Evolutionary conservation across 2,888 invertebrate genomes (phyloP).

Genomic region (Dinocampus coccinellae): DNA sequence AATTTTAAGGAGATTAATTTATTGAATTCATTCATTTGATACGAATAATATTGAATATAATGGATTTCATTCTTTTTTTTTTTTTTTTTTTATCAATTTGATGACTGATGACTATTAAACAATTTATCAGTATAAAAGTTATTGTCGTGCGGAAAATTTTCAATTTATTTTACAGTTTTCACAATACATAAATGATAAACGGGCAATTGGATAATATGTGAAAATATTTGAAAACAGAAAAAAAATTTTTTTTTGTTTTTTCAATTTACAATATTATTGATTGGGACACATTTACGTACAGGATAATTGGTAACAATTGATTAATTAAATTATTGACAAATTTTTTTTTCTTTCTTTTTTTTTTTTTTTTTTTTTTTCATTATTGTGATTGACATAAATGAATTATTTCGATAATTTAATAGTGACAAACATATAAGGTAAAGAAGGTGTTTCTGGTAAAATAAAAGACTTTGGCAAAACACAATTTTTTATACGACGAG

Average conservation of each 20-base stretch:
- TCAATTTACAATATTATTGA: too few relatives aligned
- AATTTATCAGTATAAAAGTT: background rate
- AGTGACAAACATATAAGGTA: background rate
- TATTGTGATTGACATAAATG: too few relatives aligned
- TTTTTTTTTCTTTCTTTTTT: too few relatives aligned
- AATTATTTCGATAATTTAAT: background rate
- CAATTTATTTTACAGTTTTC: background rate
- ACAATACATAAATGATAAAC: background rate
- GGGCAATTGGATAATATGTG: background rate
- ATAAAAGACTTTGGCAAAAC: conserved; percentile 2
- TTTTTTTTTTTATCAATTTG: background rate
- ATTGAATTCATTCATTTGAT: background rate
- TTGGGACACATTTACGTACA: background rate
- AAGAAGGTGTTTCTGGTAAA: background rate
- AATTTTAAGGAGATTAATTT: background rate
- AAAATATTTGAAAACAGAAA: background rate
- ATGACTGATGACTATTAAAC: background rate
- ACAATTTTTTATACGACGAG: too few relatives aligned
- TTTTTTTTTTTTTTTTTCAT: too few relatives aligned
- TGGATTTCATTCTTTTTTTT: background rate
- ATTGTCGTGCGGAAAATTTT: background rate
- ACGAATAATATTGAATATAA: background rate
- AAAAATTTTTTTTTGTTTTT: too few relatives aligned
- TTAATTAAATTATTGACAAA: too few relatives aligned
- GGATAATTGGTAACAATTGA: background rate